A percentile compares a stretch with the other conserved stretches of the same genome.
These are phyloP conservation scores for Gobio occitaniae DNA, from an alignment of 2,797 vertebrate genomes.

Conservation along the genomic window DNA sequence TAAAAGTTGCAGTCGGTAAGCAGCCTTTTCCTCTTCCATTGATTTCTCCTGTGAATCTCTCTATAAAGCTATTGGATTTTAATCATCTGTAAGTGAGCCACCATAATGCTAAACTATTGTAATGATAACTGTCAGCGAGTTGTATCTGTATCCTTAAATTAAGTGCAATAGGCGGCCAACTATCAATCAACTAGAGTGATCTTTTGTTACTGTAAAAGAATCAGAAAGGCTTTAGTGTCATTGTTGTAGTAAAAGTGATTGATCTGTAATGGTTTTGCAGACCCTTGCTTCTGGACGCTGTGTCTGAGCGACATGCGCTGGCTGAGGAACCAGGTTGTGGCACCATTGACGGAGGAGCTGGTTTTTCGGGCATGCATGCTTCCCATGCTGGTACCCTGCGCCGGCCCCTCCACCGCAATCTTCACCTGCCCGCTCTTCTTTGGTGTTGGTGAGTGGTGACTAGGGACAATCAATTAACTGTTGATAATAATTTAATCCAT, in stretches of 20 bases:
- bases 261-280: slow-evolving; percentile 65
- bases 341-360: slow-evolving; percentile 91
- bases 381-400: slow-evolving; percentile 92
- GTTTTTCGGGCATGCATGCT: slow-evolving; percentile 95
- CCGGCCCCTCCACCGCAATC: slow-evolving; percentile 82
- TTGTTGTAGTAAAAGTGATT: neutral
- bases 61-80: neutral
- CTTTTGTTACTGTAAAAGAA: neutral
- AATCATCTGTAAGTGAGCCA: neutral
- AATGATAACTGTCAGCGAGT: neutral
- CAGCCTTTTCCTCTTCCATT: neutral
- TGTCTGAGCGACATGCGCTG: slow-evolving; percentile 93
- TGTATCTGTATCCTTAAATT: neutral
- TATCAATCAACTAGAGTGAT: neutral
- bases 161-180: neutral
- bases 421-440: slow-evolving; percentile 94
- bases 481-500: neutral
- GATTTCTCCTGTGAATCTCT: neutral
- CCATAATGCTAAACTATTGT: neutral
- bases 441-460: slow-evolving; percentile 87
- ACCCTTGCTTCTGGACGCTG: slow-evolving; percentile 86
- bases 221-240: neutral
- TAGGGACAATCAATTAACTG: neutral
- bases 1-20: slow-evolving; percentile 86
- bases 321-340: slow-evolving; percentile 95